Base-by-base conservation (phyloP, 1,140 invertebrate genomes). In the Brachystomella parvula region DNA sequence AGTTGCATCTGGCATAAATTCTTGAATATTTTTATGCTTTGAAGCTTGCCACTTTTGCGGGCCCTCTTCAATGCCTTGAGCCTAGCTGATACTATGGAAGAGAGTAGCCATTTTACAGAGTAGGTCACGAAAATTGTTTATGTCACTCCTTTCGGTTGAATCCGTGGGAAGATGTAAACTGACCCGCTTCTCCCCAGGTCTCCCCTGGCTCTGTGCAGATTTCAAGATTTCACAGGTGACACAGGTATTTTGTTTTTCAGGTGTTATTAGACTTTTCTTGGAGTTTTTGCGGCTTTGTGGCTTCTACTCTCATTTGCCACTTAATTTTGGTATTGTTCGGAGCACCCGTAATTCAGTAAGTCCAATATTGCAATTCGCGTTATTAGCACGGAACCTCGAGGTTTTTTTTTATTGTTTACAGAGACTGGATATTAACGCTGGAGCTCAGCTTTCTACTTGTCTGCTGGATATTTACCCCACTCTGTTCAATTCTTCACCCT, bases 341-440 rank as follows among this genome's bases (percentile, higher is more conserved):
- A 61, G 71, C 71, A 30, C 68, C 71, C 21, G 30, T 73, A 19
- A 21, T 73, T 30, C 19, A 61, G 71, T 73, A 69, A 58, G 62
- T 56, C 6, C 2, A 3, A 60, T 47, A 65, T 21, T 58, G 30
- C 2, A 29, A 35, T 6, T 59, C 12, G 24, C 35, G 29, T 28
- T 65, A n/a, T 56, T 44, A 9, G 53, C 12, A 15, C 26, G 6
- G 53, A 56, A 9, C 9, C 6, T 47, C 2, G 39, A 30, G 1
- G 17, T 1, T 59, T 28, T 60, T 53, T 57, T 47, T 17, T 39
- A 47, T 47, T 39, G 33, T 21, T 69, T 66, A 1, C 56, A 73
- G 71, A 15, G 63, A 70, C 32, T 70, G 35, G 63, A 39, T 32
- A 9, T 61, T 70, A 0, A 70, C 71, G 31, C 44, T 70, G n/a